Evolutionary conservation across 2,113 vertebrate species (phyloP), one percentile per base, ranked within the genome.

Genomic region (Puffinus mauretanicus): DNA sequence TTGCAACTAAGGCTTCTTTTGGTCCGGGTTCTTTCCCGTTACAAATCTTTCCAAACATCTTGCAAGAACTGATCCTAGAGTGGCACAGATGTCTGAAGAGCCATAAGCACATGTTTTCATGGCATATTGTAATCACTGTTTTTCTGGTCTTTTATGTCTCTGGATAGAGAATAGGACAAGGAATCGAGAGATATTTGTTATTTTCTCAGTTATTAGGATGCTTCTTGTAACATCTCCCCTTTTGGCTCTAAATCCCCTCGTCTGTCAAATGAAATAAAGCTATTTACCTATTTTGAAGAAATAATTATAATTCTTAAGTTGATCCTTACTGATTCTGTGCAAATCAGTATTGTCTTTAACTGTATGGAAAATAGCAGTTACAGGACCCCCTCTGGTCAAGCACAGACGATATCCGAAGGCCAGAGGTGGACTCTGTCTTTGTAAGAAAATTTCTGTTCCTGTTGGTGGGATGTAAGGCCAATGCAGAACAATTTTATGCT

Each of bases 71-170:
- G 22, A 29, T 82, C 52, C 52, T 21, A 19, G 67, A 25, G 52
- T 6, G 52, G 18, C 5, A 55, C 22, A 46, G n/a, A 13, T 1
- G 0, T 16, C 36, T 78, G 55, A 40, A 90, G 30, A 61, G 13
- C 40, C 1, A 0, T 12, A 36, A 77, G 29, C 9, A 13, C 19
- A 3, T n/a, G 8, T 52, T 86, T 62, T 32, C 0, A 0, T 84
- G 55, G 16, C 6, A 7, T 20, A 12, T 6, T 51, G 36, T 27
- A 3, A 13, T 58, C 8, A 5, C 7, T 75, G 10, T 27, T 67
- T 55, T 80, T 10, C 4, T 75, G 61, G 13, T 34, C 38, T 80
- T 70, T 21, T 69, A 20, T 26, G 29, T 32, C 16, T 30, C 16
- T 24, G 57, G 30, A 46, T 77, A 36, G 61, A 60, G 47, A 78